Evolutionary conservation across 2,113 vertebrate genomes (phyloP), one percentile per base, ranked within the genome.

Genomic region (Sardina pilchardus): DNA sequence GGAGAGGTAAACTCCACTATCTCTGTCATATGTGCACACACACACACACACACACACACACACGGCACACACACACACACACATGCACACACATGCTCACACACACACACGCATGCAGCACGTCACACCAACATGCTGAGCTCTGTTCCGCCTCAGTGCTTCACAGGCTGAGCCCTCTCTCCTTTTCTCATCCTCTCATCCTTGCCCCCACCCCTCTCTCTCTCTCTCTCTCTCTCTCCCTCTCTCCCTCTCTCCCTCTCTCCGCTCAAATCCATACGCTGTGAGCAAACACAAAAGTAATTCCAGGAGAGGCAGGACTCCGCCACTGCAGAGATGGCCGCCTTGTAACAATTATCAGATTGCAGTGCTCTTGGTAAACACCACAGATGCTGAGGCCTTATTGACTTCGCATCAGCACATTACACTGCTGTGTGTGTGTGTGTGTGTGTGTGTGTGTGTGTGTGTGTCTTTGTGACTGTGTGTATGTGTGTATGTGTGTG

Each of bases 321-420:
- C 90, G 71, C 87, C 86, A 53, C 89, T 89, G 90, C 91, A 92
- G 93, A 88, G 90, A 85, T 80, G 89, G 48, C 90, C 89, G 82
- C 71, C 89, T 89, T 93, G 91, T 82, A 90, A 91, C 90, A 91
- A 91, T 92, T 89, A 94, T 90, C 90, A 93, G 91, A 94, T 93
- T 90, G 67, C 67, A 75, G 30, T 88, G 86, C 91, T 88, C 89
- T 53, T 82, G 83, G 26, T 42, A 90, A 85, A 88, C 91, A 56
- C 93, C 92, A 90, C 82, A 45, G 90, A 89, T 88, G 88, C 81
- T 82, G 88, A 88, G 88, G 90, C 90, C 86, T 56, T 92, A 93
- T 93, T 93, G 93, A 94, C 93, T 94, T 89, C 90, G 91, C 85
- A 89, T 91, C 88, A 89, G 88, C 88, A 88, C 90, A 86, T 91